These are phyloP conservation scores for Hoplias malabaricus DNA, from an alignment of 2,113 vertebrate species.

Conservation along the genomic window DNA sequence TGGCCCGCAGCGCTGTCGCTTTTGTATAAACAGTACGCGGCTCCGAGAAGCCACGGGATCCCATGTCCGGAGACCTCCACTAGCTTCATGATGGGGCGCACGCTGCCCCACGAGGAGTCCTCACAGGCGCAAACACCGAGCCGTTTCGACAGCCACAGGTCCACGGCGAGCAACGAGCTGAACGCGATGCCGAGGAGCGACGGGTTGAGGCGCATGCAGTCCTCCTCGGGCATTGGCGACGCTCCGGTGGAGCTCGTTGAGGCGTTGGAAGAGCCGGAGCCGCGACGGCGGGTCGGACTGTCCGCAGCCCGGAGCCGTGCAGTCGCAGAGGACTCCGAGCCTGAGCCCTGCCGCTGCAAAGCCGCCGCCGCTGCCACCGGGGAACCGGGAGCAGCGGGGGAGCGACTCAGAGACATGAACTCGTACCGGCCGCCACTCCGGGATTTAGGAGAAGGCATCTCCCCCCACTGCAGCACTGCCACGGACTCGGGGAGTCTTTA, in stretches of 20 bases:
- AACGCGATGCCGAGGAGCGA: constrained; percentile 88
- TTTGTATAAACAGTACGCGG: constrained; percentile 83
- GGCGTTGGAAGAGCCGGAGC: constrained; percentile 74
- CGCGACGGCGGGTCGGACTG: constrained; percentile 83
- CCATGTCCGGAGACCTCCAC: constrained; percentile 94
- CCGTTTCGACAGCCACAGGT: constrained; percentile 93
- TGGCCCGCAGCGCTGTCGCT: constrained; percentile 87
- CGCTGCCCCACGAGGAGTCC: constrained; percentile 88
- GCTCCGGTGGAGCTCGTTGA: constrained; percentile 60
- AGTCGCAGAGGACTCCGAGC: constrained; percentile 71
- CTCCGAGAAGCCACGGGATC: constrained; percentile 88
- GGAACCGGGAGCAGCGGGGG: too few species aligned
- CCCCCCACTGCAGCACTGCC: too few species aligned
- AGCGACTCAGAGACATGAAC: constrained; percentile 81
- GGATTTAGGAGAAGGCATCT: constrained; percentile 79
- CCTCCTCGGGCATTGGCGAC: constrained; percentile 80
- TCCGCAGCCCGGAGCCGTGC: constrained; percentile 80
- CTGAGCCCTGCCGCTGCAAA: constrained; percentile 72
- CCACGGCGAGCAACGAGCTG: constrained; percentile 89
- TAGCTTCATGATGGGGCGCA: constrained; percentile 89
- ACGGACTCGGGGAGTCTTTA: too few species aligned
- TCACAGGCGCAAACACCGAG: constrained; percentile 92
- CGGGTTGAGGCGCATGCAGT: constrained; percentile 89
- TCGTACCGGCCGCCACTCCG: constrained; percentile 76
- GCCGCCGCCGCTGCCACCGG: too few species aligned